These are phyloP conservation scores for Drosophila orena DNA, from an alignment of 1,140 invertebrate species.

Conservation along the genomic window DNA sequence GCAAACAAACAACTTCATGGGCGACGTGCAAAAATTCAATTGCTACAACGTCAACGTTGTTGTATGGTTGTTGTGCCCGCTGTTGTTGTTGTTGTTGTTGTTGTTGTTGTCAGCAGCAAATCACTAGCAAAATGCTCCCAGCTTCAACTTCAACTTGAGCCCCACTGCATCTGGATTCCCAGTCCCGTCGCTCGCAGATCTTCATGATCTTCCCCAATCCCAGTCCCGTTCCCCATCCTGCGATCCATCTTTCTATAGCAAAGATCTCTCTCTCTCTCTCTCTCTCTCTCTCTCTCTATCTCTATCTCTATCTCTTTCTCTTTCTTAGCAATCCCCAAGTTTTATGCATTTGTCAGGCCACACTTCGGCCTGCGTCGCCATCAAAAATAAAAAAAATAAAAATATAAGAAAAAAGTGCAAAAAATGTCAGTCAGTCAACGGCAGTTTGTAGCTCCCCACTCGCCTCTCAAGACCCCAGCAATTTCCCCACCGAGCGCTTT, in stretches of 20 bases:
- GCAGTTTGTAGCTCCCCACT: slow-evolving; percentile 22
- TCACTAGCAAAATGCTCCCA: slow-evolving; percentile 57
- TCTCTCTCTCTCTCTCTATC: no score
- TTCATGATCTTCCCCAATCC: slow-evolving; percentile 45
- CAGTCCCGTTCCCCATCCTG: neutral
- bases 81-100: slow-evolving; percentile 32
- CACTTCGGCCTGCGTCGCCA: slow-evolving; percentile 62
- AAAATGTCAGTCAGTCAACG: slow-evolving; percentile 78
- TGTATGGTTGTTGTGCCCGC: slow-evolving; percentile 29
- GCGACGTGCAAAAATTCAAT: slow-evolving; percentile 84
- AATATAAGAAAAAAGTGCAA: slow-evolving; percentile 32
- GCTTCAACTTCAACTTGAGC: slow-evolving; percentile 52
- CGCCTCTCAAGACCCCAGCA: slow-evolving; percentile 3
- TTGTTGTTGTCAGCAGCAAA: slow-evolving; percentile 62
- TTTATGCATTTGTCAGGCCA: slow-evolving; percentile 82
- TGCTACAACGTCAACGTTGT: slow-evolving; percentile 71
- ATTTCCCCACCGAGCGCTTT: slow-evolving; percentile 50
- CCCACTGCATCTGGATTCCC: slow-evolving; percentile 21
- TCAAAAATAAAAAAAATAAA: slow-evolving; percentile 62
- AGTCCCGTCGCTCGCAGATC: slow-evolving; percentile 49
- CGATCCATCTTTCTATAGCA: neutral
- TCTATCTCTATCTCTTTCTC: no score
- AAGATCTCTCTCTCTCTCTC: no score
- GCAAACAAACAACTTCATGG: slow-evolving; percentile 84
- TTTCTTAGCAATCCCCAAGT: slow-evolving; percentile 37